These are phyloP conservation scores for Ectropis grisescens DNA, from an alignment of 1,140 invertebrate genomes.

Conservation along the genomic window DNA sequence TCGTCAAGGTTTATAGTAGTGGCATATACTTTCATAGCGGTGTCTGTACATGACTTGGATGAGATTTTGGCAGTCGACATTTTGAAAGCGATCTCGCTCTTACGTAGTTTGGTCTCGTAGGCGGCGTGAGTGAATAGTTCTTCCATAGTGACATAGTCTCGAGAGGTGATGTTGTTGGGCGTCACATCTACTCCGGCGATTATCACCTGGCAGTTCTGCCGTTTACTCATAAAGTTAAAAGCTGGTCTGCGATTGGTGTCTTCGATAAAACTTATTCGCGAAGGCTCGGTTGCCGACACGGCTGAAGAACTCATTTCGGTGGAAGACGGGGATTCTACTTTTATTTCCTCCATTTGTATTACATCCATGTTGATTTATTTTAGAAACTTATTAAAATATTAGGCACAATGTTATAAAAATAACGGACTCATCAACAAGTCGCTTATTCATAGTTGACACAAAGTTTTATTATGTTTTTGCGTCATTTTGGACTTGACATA, in stretches of 20 bases:
- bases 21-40: conserved; percentile 43
- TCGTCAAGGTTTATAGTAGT: conserved; percentile 62
- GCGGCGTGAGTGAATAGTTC: conserved; percentile 40
- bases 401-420: too few species aligned
- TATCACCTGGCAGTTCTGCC: conserved; percentile 28
- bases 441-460: too few species aligned
- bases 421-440: too few species aligned
- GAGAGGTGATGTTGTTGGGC: conserved; percentile 35
- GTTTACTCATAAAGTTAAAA: conserved; percentile 38
- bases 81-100: conserved; percentile 30
- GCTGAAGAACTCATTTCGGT: too few species aligned
- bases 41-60: conserved; percentile 16
- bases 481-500: too few species aligned
- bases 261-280: conserved; percentile 14
- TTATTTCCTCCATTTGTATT: too few species aligned
- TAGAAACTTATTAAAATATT: too few species aligned
- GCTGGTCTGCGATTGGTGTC: conserved; percentile 18
- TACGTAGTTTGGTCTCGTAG: conserved; percentile 31
- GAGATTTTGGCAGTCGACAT: conserved; percentile 19
- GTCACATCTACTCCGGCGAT: conserved; percentile 24
- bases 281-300: conserved; percentile 5
- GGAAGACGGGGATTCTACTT: too few species aligned
- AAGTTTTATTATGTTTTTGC: too few species aligned
- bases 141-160: conserved; percentile 32
- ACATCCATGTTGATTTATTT: too few species aligned